phyloP scores from a whole-genome alignment of 2,113 vertebrate genomes.

The Leucoraja erinaceus region DNA sequence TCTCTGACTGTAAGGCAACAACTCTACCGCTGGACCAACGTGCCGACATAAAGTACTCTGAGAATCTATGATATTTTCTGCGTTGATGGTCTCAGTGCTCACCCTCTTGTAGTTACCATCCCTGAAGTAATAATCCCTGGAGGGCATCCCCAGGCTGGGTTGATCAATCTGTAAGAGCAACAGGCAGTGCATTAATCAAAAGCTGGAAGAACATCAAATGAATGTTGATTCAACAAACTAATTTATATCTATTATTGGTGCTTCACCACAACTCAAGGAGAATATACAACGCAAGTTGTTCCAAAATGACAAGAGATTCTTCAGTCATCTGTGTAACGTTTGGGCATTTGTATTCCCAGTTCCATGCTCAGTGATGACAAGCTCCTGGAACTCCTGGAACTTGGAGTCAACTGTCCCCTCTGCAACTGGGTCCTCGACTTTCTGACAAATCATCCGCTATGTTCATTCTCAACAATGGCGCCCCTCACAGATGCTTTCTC shows the following conservation, averaged over 20 bases:
- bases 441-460: too few relatives aligned
- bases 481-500: too few relatives aligned
- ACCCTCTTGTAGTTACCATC: conserved; percentile 76
- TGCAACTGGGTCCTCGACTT: too few relatives aligned
- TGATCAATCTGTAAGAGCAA: conserved; percentile 77
- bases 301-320: not conserved
- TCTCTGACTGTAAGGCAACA: too few relatives aligned
- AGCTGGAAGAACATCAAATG: not conserved
- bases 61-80: not conserved
- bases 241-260: not conserved
- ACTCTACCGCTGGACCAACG: too few relatives aligned
- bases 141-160: conserved; percentile 86
- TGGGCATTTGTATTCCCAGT: not conserved
- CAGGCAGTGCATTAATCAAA: not conserved
- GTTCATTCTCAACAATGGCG: too few relatives aligned
- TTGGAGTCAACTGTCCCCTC: too few relatives aligned
- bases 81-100: conserved; percentile 41
- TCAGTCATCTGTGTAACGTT: not conserved
- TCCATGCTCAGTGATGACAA: not conserved
- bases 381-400: too few relatives aligned
- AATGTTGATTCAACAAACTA: not conserved
- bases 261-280: not conserved
- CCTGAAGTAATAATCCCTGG: conserved; percentile 86
- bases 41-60: not conserved
- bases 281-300: not conserved